A percentile compares a stretch with the other conserved stretches of the same genome.
Conservation (phyloP, 2,113 vertebrate species). For the Lota lota region DNA sequence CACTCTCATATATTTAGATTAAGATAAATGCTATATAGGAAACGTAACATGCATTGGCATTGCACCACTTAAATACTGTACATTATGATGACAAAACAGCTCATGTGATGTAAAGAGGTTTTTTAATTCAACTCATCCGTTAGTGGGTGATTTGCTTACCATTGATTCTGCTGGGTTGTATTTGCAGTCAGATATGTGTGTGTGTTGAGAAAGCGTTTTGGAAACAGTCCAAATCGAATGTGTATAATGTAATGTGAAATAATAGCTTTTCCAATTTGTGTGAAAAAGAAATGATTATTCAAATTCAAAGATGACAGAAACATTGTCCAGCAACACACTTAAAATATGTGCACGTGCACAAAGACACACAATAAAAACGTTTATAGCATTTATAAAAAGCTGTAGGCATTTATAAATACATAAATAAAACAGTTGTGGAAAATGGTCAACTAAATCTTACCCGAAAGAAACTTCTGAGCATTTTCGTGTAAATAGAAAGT, state of each 20-base stretch:
- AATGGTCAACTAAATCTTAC: too few relatives aligned
- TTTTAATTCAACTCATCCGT: conserved; percentile 9
- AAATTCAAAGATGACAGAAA: too few relatives aligned
- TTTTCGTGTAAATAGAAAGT: too few relatives aligned
- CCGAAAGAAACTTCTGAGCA: too few relatives aligned
- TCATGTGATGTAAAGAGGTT: background rate
- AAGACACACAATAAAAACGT: background rate
- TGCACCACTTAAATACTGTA: conserved; percentile 20
- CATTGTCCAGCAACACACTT: background rate
- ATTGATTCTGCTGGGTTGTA: conserved; percentile 3
- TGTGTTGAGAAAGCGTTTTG: background rate
- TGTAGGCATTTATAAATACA: too few relatives aligned
- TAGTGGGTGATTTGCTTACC: background rate
- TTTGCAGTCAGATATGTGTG: background rate
- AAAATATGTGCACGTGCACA: background rate
- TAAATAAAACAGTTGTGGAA: too few relatives aligned
- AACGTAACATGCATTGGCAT: background rate
- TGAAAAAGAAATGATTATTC: background rate
- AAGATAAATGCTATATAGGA: too few relatives aligned
- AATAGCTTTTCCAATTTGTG: background rate
- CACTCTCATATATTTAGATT: too few relatives aligned
- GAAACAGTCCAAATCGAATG: background rate
- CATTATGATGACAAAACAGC: conserved; percentile 1
- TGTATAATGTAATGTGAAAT: background rate
- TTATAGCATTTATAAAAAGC: too few relatives aligned